phyloP scores from a whole-genome alignment of 2,888 invertebrate species.

The Plebejus melissa region DNA sequence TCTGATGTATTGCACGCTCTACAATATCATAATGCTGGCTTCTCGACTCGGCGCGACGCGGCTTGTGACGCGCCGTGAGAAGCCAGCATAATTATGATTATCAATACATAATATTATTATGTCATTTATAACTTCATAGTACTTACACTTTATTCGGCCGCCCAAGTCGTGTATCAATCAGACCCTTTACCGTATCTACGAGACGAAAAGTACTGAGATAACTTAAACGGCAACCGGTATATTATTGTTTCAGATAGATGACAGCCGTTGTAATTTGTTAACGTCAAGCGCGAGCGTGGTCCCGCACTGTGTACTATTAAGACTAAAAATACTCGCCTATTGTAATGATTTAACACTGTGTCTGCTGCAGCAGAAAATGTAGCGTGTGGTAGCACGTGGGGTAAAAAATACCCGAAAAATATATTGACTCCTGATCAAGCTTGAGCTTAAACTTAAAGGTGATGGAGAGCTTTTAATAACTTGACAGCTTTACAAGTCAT shows the following conservation, averaged over 20 bases:
- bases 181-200: conserved; percentile 54
- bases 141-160: background rate
- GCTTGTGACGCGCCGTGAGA: no score
- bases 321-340: conserved; percentile 61
- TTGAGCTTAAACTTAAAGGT: background rate
- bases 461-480: no score
- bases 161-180: background rate
- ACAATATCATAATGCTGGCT: no score
- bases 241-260: conserved; percentile 77
- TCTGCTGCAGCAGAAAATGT: background rate
- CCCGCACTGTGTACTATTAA: conserved; percentile 51
- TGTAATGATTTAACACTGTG: conserved; percentile 26
- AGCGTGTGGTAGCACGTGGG: background rate
- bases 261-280: conserved; percentile 76
- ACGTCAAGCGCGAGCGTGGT: conserved; percentile 61
- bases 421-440: background rate
- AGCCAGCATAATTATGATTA: no score
- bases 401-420: background rate
- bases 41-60: no score
- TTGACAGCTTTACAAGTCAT: no score
- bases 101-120: no score
- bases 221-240: conserved; percentile 76
- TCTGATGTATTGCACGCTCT: no score
- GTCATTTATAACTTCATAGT: background rate
- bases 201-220: conserved; percentile 74